Evolutionary conservation across 1,140 invertebrate genomes (phyloP).

Genomic region (Zelostemma sp.): DNA sequence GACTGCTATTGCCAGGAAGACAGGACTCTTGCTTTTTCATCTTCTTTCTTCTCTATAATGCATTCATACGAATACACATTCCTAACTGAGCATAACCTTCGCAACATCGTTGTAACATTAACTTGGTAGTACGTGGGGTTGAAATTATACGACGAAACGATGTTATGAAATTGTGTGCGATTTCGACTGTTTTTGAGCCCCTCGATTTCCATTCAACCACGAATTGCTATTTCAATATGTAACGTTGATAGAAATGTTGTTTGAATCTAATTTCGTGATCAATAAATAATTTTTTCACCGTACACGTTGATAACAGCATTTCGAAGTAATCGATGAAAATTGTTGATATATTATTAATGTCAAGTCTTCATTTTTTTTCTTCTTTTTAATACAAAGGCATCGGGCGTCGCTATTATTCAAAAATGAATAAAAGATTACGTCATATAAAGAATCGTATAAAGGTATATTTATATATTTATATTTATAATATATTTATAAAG

Average conservation of each 20-base stretch:
- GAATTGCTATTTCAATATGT: constrained; percentile 16
- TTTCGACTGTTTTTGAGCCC: constrained; percentile 24
- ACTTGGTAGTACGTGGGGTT: no score
- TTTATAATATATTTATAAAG: constrained; percentile 57
- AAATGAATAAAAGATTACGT: constrained; percentile 62
- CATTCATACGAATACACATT: constrained; percentile 55
- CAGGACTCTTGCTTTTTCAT: constrained; percentile 50
- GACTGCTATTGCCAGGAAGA: constrained; percentile 57
- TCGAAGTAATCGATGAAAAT: constrained; percentile 15
- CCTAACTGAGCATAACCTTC: no score
- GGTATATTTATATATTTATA: constrained; percentile 56
- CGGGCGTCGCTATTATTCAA: constrained; percentile 57
- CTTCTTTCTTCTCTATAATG: constrained; percentile 46
- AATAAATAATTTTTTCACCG: constrained; percentile 16
- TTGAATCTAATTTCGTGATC: no score
- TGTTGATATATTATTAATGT: constrained; percentile 28
- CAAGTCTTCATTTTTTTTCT: constrained; percentile 20
- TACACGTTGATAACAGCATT: constrained; percentile 15
- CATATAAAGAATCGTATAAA: constrained; percentile 68
- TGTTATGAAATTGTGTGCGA: no score
- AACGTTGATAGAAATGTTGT: no score
- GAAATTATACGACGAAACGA: no score
- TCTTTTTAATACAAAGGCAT: constrained; percentile 57
- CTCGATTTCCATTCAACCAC: constrained; percentile 5
- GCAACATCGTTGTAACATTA: no score